phyloP scores from a whole-genome alignment of 2,797 vertebrate species.

The Pantherophis vulpinus region DNA sequence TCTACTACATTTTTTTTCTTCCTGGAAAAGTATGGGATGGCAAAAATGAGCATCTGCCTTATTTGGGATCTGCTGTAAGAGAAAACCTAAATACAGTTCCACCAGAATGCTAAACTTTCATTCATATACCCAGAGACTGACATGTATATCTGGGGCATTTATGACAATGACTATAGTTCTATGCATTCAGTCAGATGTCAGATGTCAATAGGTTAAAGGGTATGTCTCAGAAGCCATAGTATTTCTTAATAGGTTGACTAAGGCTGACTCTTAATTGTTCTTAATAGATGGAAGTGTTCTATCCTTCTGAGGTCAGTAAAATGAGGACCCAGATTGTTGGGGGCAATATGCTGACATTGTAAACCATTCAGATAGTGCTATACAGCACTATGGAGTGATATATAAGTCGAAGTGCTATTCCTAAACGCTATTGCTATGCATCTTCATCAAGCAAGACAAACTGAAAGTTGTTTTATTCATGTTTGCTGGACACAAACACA shows the following conservation, averaged over 20 bases:
- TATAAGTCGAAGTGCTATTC: background rate
- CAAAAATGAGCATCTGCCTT: background rate
- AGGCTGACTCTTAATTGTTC: no score
- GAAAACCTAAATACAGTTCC: background rate
- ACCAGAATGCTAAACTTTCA: background rate
- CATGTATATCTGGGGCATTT: no score
- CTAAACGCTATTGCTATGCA: background rate
- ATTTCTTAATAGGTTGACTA: background rate
- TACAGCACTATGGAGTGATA: background rate
- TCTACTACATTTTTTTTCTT: background rate
- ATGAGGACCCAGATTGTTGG: background rate
- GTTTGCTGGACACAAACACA: background rate
- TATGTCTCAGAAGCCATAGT: background rate
- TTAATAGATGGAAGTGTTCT: background rate
- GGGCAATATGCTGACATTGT: background rate
- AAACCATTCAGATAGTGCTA: background rate
- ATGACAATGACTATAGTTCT: background rate
- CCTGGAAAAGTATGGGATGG: background rate
- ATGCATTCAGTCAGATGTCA: background rate
- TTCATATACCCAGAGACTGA: background rate
- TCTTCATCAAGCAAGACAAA: background rate
- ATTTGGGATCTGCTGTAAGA: background rate
- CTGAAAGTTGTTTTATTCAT: background rate
- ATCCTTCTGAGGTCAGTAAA: background rate
- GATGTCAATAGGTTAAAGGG: background rate